phyloP scores from a whole-genome alignment of 2,113 vertebrate genomes.

The Melanostigma gelatinosum region DNA sequence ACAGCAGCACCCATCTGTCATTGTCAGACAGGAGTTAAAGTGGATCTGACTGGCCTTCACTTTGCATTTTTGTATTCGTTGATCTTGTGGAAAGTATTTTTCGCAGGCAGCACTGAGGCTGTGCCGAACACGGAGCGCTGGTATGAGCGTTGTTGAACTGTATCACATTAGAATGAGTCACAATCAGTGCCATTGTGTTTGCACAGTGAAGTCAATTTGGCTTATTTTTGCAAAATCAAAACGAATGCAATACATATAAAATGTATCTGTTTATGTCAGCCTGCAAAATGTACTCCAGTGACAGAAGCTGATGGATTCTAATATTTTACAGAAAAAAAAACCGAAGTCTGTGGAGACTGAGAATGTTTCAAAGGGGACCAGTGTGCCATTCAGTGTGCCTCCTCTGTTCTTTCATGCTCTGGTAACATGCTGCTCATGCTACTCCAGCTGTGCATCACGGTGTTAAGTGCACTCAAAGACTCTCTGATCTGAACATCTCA shows the following conservation, averaged over 20 bases:
- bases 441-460: neutral
- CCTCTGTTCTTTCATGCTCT: neutral
- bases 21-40: conserved; percentile 22
- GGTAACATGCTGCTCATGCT: neutral
- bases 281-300: neutral
- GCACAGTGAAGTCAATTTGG: neutral
- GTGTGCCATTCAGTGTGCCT: neutral
- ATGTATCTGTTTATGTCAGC: neutral
- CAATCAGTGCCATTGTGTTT: neutral
- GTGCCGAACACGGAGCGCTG: neutral
- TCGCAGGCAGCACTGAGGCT: neutral
- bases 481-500: neutral
- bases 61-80: conserved; percentile 13
- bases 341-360: neutral
- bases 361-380: too few species aligned
- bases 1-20: conserved; percentile 41
- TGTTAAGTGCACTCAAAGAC: neutral
- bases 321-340: neutral
- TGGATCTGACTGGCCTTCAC: conserved; percentile 26
- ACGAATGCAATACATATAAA: neutral
- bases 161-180: neutral
- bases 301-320: neutral
- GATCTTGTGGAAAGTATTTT: conserved; percentile 4
- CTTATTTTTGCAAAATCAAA: neutral
- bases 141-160: neutral